Conservation (phyloP, 1,140 invertebrate species). For the Cryptotermes secundus region DNA sequence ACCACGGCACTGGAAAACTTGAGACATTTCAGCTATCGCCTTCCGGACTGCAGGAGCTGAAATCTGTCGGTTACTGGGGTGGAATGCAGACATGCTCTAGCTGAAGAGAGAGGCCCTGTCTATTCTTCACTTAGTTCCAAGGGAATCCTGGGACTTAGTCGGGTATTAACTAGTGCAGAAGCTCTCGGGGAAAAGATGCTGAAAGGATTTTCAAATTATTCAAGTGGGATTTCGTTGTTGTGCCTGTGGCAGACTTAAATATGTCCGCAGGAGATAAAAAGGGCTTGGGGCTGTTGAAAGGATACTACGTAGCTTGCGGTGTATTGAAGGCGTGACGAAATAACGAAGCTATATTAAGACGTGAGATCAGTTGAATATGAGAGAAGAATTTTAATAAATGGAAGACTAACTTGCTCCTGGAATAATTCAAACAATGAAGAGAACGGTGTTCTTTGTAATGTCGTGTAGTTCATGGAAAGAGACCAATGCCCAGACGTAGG, state of each 20-base stretch:
- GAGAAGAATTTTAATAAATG: background rate
- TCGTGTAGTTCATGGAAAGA: too few species aligned
- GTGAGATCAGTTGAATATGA: background rate
- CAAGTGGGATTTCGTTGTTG: slow-evolving; percentile 15
- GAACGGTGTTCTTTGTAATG: too few species aligned
- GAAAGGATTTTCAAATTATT: slow-evolving; percentile 11
- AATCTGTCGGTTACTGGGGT: background rate
- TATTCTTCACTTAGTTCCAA: slow-evolving; percentile 3
- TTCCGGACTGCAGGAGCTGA: background rate
- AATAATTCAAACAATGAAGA: too few species aligned
- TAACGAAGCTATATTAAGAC: background rate
- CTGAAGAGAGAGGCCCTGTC: background rate
- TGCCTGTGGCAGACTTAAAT: slow-evolving; percentile 14
- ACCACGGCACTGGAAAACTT: too few species aligned
- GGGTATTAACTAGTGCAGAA: slow-evolving; percentile 13
- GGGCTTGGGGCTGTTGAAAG: slow-evolving; percentile 1
- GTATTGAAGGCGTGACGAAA: background rate
- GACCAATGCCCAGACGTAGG: too few species aligned
- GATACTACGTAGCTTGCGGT: background rate
- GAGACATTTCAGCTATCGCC: too few species aligned
- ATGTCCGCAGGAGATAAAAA: background rate
- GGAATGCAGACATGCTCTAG: background rate
- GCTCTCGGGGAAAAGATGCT: background rate
- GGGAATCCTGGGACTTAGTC: background rate
- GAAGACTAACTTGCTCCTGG: background rate